A percentile compares a stretch with the other conserved stretches of the same genome.
Evolutionary conservation across 2,113 vertebrate species (phyloP).

Genomic region (Sinocyclocheilus maitianheensis): DNA sequence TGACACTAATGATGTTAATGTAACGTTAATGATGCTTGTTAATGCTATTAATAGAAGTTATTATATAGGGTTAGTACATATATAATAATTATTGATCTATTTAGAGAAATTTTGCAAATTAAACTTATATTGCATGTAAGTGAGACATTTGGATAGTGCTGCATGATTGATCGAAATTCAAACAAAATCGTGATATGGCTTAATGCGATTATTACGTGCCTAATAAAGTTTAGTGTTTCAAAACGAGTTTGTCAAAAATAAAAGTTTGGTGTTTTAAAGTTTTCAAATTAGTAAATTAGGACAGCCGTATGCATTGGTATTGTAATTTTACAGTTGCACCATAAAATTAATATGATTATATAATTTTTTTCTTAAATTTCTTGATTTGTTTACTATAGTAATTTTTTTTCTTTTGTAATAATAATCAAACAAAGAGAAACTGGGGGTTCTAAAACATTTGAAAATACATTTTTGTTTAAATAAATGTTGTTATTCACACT

Average conservation of each 20-base stretch:
- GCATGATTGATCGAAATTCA: neutral
- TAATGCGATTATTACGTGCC: neutral
- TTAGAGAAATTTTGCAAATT: neutral
- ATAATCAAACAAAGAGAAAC: neutral
- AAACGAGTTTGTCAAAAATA: too few species aligned
- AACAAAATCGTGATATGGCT: neutral
- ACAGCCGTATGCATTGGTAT: too few species aligned
- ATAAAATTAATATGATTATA: neutral
- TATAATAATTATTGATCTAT: neutral
- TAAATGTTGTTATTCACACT: neutral
- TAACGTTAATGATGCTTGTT: neutral
- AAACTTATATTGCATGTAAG: neutral
- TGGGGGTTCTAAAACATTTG: neutral
- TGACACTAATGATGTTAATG: neutral
- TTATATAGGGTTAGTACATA: neutral
- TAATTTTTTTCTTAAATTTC: neutral
- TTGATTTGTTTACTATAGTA: neutral
- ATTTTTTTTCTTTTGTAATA: neutral
- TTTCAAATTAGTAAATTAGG: neutral
- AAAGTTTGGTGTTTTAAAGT: neutral
- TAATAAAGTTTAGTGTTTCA: too few species aligned
- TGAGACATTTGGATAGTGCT: neutral
- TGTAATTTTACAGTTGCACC: too few species aligned
- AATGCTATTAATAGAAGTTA: neutral
- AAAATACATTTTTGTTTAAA: neutral